A percentile compares a stretch with the other conserved stretches of the same genome.
phyloP scores from a whole-genome alignment of 2,797 vertebrate species.

The Antrozous pallidus region DNA sequence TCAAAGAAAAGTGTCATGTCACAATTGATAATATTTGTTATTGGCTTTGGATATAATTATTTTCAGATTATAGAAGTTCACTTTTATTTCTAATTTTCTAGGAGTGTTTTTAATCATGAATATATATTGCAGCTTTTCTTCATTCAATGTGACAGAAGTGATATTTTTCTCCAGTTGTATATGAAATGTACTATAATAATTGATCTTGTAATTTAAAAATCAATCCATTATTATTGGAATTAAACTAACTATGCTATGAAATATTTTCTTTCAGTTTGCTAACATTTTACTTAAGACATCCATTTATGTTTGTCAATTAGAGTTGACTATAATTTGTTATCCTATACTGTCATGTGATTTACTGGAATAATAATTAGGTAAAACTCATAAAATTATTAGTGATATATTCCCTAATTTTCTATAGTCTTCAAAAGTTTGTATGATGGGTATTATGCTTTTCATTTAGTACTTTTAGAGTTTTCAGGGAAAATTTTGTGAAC shows the following conservation, averaged over 20 bases:
- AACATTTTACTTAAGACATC: not conserved
- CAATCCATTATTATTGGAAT: not conserved
- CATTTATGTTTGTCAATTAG: not conserved
- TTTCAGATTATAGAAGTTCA: not conserved
- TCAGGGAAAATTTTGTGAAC: not conserved
- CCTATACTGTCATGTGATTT: not conserved
- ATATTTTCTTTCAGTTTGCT: not conserved
- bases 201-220: slow-evolving; percentile 1
- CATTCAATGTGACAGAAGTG: not conserved
- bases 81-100: not conserved
- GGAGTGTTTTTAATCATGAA: not conserved
- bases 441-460: not conserved
- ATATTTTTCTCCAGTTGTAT: not conserved
- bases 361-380: not conserved
- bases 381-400: not conserved
- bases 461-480: not conserved
- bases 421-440: not conserved
- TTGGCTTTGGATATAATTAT: not conserved
- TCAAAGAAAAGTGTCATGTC: not conserved
- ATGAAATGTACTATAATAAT: not conserved
- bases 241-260: not conserved
- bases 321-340: not conserved
- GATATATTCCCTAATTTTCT: not conserved
- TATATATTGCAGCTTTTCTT: not conserved
- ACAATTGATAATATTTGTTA: not conserved